phyloP scores from a whole-genome alignment of 2,888 invertebrate species.

The Machimus rusticus region DNA sequence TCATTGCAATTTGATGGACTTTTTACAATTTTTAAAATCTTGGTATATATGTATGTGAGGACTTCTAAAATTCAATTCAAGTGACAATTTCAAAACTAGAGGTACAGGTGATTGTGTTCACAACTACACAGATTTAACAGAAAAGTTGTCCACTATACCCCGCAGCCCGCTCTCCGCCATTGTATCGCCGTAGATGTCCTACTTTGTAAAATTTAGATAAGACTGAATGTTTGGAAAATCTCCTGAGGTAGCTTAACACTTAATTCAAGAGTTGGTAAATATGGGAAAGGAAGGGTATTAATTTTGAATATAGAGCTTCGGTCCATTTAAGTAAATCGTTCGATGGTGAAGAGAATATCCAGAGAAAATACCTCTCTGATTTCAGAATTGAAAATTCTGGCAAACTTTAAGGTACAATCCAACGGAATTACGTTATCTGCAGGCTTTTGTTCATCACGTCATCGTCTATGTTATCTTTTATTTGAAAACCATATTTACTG shows the following conservation, averaged over 20 bases:
- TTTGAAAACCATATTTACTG: slow-evolving; percentile 14
- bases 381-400: not conserved
- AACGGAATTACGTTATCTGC: slow-evolving; percentile 4
- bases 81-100: too few relatives aligned
- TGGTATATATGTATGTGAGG: too few relatives aligned
- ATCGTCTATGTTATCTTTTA: slow-evolving; percentile 6
- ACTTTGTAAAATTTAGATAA: not conserved
- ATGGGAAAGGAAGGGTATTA: not conserved
- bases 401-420: not conserved
- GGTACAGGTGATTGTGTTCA: too few relatives aligned
- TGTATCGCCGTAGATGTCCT: not conserved
- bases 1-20: too few relatives aligned
- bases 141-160: too few relatives aligned
- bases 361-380: not conserved
- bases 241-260: not conserved
- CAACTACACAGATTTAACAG: too few relatives aligned
- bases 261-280: not conserved
- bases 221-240: not conserved
- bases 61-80: too few relatives aligned
- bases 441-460: slow-evolving; percentile 9
- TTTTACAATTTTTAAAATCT: too few relatives aligned
- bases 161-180: too few relatives aligned
- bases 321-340: slow-evolving; percentile 25
- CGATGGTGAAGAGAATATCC: not conserved
- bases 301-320: not conserved